Evolutionary conservation across 1,140 invertebrate genomes (phyloP), one percentile per base, ranked within the genome.

Genomic region (Hylaeus volcanicus): DNA sequence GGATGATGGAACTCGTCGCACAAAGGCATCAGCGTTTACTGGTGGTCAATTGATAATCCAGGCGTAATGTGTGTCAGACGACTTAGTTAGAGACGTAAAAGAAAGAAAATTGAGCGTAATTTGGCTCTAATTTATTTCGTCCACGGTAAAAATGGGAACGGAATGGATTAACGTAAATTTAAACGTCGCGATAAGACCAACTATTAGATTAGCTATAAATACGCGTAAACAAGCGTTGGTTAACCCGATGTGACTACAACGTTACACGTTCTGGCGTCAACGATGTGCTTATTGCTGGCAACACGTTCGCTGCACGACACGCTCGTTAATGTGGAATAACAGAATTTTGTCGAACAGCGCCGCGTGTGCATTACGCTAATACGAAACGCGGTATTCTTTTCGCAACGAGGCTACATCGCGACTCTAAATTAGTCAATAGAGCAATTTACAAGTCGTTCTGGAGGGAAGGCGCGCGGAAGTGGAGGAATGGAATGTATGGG

Each of bases 261-360:
- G 66, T 84, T 71, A 81, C 79, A 72, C 64, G 66, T 76, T 64
- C 58, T 56, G 45, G 55, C 81, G 66, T 82, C 83, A 86, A 85
- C 80, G 79, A 82, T 74, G 71, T 82, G 81, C 83, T 86, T 85
- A 86, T 86, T 85, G 83, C 75, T 77, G 66, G 78, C 60, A 68
- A 85, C 83, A 61, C 63, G 72, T 58, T 39, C 51, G n/a, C 74
- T 74, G 64, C 64, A 45, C 74, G 78, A 72, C 79, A 64, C 53
- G 63, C 79, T 61, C 26, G 63, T 41, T 37, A 37, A 15, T 58
- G 45, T 48, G 69, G 60, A 66, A 85, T 75, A 66, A 55, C 72
- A 80, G 83, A 71, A 84, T 84, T 66, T 66, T 84, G 74, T 83
- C 41, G 58, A 55, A 60, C 45, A 65, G 65, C 61, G 55, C 48